Evolutionary conservation across 2,888 invertebrate genomes (phyloP).

Genomic region (Pseudococcus longispinus): DNA sequence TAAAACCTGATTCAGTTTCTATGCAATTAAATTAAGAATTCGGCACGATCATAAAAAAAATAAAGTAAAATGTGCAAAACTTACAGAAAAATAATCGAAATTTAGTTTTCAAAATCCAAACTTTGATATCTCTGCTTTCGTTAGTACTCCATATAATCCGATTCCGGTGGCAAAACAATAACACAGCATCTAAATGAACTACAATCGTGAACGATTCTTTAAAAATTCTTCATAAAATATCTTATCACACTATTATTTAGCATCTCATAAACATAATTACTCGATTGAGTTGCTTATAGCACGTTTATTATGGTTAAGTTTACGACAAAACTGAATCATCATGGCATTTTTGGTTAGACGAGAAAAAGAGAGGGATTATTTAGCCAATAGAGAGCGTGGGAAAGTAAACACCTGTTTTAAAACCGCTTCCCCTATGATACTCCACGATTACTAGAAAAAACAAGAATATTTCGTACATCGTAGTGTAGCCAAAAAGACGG

Average conservation of each 20-base stretch:
- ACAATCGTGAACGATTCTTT: no score
- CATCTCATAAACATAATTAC: neutral
- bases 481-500: neutral
- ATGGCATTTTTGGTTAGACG: constrained; percentile 44
- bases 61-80: no score
- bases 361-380: constrained; percentile 46
- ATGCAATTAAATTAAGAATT: no score
- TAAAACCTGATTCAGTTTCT: no score
- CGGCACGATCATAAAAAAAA: no score
- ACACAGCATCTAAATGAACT: no score
- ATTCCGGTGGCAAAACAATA: no score
- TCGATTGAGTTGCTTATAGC: neutral
- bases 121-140: no score
- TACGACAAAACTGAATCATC: neutral
- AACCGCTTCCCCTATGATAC: constrained; percentile 31
- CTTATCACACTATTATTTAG: neutral
- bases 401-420: constrained; percentile 51
- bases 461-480: neutral
- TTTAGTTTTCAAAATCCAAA: no score
- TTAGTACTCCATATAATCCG: no score
- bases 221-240: no score
- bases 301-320: neutral
- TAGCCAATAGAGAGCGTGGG: constrained; percentile 52
- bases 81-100: no score
- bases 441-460: neutral